Evolutionary conservation across 2,797 vertebrate species (phyloP).

Genomic region (Anguilla obscura): DNA sequence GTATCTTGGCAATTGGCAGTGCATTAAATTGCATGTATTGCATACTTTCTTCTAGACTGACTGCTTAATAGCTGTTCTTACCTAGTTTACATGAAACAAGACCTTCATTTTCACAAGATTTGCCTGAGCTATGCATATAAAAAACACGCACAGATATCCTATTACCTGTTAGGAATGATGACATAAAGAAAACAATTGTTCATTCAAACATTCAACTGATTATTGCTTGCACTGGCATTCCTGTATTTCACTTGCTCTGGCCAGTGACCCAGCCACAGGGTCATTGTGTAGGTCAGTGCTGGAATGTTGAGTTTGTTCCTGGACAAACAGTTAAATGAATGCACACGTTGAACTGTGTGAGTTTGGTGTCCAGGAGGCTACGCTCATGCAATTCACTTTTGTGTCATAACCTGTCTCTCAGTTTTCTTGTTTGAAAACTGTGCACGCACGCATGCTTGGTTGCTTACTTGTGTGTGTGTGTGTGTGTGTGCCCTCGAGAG

Average conservation of each 20-base stretch:
- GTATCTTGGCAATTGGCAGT: neutral
- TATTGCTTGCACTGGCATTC: conserved; percentile 12
- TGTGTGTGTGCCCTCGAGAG: neutral
- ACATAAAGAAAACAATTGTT: neutral
- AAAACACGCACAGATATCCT: neutral
- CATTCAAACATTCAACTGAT: neutral
- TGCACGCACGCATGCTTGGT: neutral
- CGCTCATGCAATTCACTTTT: neutral
- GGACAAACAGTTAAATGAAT: neutral
- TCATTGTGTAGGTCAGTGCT: neutral
- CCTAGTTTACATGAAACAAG: neutral
- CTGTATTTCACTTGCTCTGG: neutral
- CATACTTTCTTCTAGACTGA: neutral
- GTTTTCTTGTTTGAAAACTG: neutral
- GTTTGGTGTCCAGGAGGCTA: neutral
- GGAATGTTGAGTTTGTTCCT: conserved; percentile 3
- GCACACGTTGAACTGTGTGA: conserved; percentile 1
- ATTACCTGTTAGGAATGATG: neutral
- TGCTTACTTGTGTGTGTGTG: neutral
- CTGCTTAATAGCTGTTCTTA: neutral
- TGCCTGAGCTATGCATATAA: neutral
- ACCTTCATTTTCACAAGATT: neutral
- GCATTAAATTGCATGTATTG: neutral
- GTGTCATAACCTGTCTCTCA: neutral
- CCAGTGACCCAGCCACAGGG: neutral